phyloP scores from a whole-genome alignment of 2,113 vertebrate species.

The Sminthopsis crassicaudata region DNA sequence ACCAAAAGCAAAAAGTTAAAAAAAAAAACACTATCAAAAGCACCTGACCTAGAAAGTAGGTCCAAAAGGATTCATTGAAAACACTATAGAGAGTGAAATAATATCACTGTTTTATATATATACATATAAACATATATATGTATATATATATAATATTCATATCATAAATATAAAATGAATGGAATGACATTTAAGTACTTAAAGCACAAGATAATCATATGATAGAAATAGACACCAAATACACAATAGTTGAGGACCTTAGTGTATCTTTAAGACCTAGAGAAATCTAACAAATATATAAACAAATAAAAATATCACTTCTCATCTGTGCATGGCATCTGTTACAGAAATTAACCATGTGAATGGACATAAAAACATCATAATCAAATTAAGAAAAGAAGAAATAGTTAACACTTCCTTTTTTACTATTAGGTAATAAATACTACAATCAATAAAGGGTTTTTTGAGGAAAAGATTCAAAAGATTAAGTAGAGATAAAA shows the following conservation, averaged over 20 bases:
- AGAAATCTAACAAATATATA: neutral
- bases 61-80: neutral
- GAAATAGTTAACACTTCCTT: neutral
- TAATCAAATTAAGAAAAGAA: neutral
- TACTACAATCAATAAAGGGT: neutral
- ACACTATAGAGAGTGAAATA: neutral
- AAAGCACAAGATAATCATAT: no score
- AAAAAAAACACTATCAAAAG: neutral
- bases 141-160: no score
- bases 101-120: no score
- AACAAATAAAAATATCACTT: neutral
- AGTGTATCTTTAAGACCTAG: neutral
- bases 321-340: neutral
- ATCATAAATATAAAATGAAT: neutral
- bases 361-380: neutral
- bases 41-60: neutral
- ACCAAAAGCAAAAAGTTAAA: neutral
- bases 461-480: neutral
- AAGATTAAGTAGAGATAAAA: neutral
- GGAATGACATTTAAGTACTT: neutral
- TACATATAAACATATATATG: no score
- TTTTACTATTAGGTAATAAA: neutral
- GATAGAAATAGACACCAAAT: neutral
- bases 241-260: neutral
- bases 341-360: neutral